Percentiles rank a stretch among this genome's conserved stretches.
phyloP scores from a whole-genome alignment of 1,140 invertebrate species.

The Bombus sibiricus region DNA sequence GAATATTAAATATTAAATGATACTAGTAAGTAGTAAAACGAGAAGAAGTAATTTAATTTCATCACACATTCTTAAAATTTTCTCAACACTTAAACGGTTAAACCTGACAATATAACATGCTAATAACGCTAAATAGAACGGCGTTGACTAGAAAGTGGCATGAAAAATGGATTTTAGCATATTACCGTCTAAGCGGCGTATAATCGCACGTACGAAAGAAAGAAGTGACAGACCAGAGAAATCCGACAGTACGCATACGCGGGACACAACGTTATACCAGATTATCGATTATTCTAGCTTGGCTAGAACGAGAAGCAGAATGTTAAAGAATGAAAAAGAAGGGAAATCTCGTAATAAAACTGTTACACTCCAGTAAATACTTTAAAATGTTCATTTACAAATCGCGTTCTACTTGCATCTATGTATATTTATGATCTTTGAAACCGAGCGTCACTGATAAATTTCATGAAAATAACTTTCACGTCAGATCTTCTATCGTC shows the following conservation, averaged over 20 bases:
- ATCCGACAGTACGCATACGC: slow-evolving; percentile 62
- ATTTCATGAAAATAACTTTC: slow-evolving; percentile 9
- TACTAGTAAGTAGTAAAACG: not conserved
- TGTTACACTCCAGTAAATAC: slow-evolving; percentile 58
- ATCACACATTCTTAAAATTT: too few relatives aligned
- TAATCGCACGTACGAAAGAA: not conserved
- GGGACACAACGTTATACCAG: slow-evolving; percentile 42
- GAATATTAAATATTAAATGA: too few relatives aligned
- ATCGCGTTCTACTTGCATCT: slow-evolving; percentile 50
- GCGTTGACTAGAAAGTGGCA: not conserved
- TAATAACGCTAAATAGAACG: not conserved
- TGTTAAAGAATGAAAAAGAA: slow-evolving; percentile 31
- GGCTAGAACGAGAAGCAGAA: not conserved
- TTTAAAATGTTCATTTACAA: slow-evolving; percentile 46
- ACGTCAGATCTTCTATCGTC: not conserved
- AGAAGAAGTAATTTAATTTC: too few relatives aligned
- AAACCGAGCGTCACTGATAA: not conserved
- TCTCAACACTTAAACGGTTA: not conserved
- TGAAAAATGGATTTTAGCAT: not conserved
- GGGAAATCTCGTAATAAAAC: slow-evolving; percentile 48
- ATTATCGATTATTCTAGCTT: slow-evolving; percentile 68
- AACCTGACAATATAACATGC: not conserved
- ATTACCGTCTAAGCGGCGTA: too few relatives aligned
- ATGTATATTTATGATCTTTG: not conserved
- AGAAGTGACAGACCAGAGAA: slow-evolving; percentile 13